Evolutionary conservation across 2,797 vertebrate genomes (phyloP).

Genomic region (Falco biarmicus): DNA sequence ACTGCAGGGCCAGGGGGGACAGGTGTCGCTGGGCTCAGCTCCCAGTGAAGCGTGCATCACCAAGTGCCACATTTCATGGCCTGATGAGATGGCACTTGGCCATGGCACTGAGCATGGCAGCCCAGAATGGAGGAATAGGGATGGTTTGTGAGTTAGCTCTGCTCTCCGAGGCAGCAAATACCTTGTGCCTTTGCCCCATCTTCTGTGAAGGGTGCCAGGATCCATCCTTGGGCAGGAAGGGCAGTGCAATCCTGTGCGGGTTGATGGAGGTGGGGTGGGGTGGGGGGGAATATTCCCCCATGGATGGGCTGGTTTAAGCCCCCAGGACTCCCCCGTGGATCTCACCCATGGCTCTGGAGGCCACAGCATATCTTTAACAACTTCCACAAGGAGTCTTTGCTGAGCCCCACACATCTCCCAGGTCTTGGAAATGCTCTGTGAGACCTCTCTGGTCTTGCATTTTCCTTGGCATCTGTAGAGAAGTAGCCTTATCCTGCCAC

Average conservation of each 20-base stretch:
- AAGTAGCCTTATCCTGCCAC: background rate
- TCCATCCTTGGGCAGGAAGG: accelerated
- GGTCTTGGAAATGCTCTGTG: background rate
- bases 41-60: accelerated
- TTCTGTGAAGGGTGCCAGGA: background rate
- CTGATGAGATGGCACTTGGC: background rate
- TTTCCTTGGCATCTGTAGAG: background rate
- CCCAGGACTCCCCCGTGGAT: background rate
- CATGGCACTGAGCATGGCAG: accelerated
- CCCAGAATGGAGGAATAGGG: background rate
- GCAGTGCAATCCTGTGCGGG: background rate
- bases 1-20: accelerated
- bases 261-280: too few relatives aligned
- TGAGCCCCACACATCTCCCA: background rate
- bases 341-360: background rate
- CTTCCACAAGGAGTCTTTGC: background rate
- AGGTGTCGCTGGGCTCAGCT: background rate
- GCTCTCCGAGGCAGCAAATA: background rate
- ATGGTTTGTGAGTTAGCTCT: background rate
- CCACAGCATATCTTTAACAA: background rate
- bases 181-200: background rate
- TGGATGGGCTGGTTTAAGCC: background rate
- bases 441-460: background rate
- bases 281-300: background rate
- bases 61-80: background rate